Evolutionary conservation across 2,797 vertebrate species (phyloP).

Genomic region (Nyctalus aviator): DNA sequence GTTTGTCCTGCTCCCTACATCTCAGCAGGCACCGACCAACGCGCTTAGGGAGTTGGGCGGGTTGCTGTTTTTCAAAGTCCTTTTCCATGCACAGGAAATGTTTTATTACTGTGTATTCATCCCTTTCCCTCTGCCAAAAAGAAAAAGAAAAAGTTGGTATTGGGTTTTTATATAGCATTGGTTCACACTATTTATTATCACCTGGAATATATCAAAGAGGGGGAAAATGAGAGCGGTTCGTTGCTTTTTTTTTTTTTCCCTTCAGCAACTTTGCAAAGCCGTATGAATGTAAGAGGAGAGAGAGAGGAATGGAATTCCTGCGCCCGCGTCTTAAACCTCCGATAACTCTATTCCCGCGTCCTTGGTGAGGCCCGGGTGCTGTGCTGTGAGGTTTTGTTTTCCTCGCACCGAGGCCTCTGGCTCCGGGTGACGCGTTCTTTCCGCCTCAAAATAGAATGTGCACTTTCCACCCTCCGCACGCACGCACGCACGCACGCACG

Average conservation of each 20-base stretch:
- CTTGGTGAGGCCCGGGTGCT: constrained; percentile 47
- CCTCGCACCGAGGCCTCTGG: constrained; percentile 25
- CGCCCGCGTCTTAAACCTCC: constrained; percentile 30
- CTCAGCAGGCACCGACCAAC: constrained; percentile 34
- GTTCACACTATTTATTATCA: not conserved
- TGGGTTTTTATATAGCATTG: constrained; percentile 49
- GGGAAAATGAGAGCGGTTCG: not conserved
- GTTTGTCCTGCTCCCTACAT: constrained; percentile 21
- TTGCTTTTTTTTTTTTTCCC: constrained; percentile 50
- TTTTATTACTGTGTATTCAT: constrained; percentile 56
- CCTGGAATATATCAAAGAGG: constrained; percentile 15
- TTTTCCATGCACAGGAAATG: not conserved
- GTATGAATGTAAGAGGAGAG: constrained; percentile 32
- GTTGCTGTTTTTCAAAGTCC: constrained; percentile 16
- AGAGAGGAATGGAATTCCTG: constrained; percentile 45
- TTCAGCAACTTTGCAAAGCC: constrained; percentile 51
- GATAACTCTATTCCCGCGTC: constrained; percentile 35
- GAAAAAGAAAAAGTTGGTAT: constrained; percentile 12
- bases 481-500: not conserved
- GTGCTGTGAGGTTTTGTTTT: constrained; percentile 52
- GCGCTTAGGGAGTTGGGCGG: not conserved
- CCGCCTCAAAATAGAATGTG: constrained; percentile 61
- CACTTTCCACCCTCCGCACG: constrained; percentile 21
- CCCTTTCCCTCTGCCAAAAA: not conserved
- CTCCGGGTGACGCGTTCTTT: constrained; percentile 66